Percentiles rank a stretch among this genome's conserved stretches.
These are phyloP conservation scores for Chymomyza fuscimana DNA, from an alignment of 2,888 invertebrate species.

Conservation along the genomic window DNA sequence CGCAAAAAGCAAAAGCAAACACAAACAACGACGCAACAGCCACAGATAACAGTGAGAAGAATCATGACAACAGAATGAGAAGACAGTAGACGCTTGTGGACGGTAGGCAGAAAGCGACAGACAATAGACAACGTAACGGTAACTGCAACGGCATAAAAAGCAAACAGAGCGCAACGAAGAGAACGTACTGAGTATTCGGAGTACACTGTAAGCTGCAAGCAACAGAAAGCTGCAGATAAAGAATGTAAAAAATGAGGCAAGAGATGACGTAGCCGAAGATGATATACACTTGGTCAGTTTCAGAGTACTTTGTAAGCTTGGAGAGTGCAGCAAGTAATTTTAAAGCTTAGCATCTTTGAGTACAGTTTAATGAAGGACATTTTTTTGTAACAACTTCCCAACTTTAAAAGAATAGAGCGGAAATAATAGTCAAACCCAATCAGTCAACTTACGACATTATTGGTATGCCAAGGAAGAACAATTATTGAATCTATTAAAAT, in stretches of 20 bases:
- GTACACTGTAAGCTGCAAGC: neutral
- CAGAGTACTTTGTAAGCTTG: neutral
- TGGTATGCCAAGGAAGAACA: too few relatives aligned
- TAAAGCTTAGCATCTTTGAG: too few relatives aligned
- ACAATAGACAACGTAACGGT: neutral
- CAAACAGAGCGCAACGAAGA: conserved; percentile 51
- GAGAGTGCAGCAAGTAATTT: too few relatives aligned
- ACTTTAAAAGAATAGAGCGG: too few relatives aligned
- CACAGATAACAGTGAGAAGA: conserved; percentile 4
- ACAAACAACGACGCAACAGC: conserved; percentile 44
- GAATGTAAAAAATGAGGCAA: neutral
- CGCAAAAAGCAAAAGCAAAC: conserved; percentile 63
- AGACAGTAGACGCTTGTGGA: conserved; percentile 25
- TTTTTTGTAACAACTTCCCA: too few relatives aligned
- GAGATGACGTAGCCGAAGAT: neutral
- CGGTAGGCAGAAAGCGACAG: conserved; percentile 1
- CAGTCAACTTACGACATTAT: too few relatives aligned
- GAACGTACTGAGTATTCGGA: conserved; percentile 21
- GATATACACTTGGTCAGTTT: conserved; percentile 8
- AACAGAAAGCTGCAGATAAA: neutral
- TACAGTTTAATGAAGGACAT: too few relatives aligned
- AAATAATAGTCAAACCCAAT: too few relatives aligned
- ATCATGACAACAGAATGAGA: conserved; percentile 16
- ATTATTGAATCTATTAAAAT: too few relatives aligned
- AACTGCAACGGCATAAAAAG: conserved; percentile 30